Evolutionary conservation across 2,888 invertebrate species (phyloP).

Genomic region (Himalopsyche tibetana): DNA sequence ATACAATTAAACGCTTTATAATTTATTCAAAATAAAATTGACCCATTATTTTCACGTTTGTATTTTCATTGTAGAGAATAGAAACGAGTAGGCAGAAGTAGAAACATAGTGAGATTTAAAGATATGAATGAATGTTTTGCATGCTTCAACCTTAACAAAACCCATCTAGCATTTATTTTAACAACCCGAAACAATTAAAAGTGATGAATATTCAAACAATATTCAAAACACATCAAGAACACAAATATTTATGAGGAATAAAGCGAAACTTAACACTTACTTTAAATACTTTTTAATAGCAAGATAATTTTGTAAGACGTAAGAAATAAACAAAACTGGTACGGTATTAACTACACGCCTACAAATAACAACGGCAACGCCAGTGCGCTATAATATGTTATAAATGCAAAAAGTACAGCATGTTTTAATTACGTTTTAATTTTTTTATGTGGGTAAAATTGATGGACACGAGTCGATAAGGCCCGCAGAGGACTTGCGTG

Average conservation of each 20-base stretch:
- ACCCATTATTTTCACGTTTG: no score
- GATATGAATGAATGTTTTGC: conserved; percentile 33
- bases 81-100: no score
- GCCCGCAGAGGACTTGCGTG: neutral
- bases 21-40: no score
- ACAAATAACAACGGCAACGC: conserved; percentile 3
- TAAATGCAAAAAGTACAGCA: conserved; percentile 37
- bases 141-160: conserved; percentile 11
- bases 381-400: conserved; percentile 4
- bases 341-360: neutral
- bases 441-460: conserved; percentile 52
- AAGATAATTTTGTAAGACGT: neutral
- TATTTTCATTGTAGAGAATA: no score
- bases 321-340: conserved; percentile 35
- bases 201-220: conserved; percentile 32
- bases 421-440: conserved; percentile 60
- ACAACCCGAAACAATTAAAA: conserved; percentile 23
- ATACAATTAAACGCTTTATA: no score
- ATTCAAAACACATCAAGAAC: conserved; percentile 32
- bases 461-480: conserved; percentile 48
- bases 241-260: conserved; percentile 27
- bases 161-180: conserved; percentile 30
- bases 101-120: no score
- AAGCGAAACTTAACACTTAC: conserved; percentile 18
- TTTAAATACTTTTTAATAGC: conserved; percentile 40